Evolutionary conservation across 2,888 invertebrate genomes (phyloP).

Genomic region (Drosophila conformis): DNA sequence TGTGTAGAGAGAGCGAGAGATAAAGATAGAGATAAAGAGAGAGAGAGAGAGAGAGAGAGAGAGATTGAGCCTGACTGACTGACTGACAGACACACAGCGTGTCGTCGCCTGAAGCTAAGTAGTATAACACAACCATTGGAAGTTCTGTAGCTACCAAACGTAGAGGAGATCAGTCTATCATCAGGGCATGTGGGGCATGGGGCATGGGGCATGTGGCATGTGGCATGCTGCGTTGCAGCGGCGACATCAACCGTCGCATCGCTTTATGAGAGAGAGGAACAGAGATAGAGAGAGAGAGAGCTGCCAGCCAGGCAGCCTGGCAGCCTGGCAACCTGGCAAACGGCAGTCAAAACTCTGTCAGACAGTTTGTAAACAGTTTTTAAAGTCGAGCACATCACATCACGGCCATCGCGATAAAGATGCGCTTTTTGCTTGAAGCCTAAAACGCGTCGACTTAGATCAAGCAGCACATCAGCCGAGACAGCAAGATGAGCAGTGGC

Average conservation of each 20-base stretch:
- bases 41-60: neutral
- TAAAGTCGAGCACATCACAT: constrained; percentile 65
- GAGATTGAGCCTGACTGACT: constrained; percentile 10
- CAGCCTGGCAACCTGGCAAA: constrained; percentile 22
- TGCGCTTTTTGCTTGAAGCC: constrained; percentile 45
- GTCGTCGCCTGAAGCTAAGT: constrained; percentile 68
- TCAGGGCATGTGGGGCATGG: constrained; percentile 28
- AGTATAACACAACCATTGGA: constrained; percentile 44
- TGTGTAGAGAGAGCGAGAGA: neutral
- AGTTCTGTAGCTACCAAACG: constrained; percentile 4
- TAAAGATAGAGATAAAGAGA: neutral
- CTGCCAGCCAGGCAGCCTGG: neutral
- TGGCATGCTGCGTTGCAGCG: constrained; percentile 51
- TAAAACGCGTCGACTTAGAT: constrained; percentile 50
- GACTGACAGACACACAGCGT: constrained; percentile 70
- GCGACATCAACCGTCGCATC: constrained; percentile 70
- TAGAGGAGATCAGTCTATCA: constrained; percentile 37
- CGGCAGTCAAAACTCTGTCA: constrained; percentile 80
- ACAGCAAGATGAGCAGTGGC: neutral
- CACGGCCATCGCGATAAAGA: constrained; percentile 60
- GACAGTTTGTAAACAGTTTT: constrained; percentile 81
- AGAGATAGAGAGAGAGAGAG: neutral
- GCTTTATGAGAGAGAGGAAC: constrained; percentile 1
- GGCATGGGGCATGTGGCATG: constrained; percentile 13
- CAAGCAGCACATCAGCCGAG: constrained; percentile 31